phyloP scores from a whole-genome alignment of 2,888 invertebrate genomes.

The Scaptomyza cyrtandrae region DNA sequence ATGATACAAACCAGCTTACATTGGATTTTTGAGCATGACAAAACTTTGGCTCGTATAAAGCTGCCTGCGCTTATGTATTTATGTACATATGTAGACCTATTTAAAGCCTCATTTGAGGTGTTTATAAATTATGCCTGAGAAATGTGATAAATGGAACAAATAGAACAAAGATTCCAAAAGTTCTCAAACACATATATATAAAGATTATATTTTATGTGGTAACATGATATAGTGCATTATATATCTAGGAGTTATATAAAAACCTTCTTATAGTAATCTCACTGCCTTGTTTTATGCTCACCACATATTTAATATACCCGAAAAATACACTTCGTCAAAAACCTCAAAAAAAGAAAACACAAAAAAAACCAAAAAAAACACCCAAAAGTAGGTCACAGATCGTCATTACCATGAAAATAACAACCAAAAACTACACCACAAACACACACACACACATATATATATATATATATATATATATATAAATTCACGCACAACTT shows the following conservation, averaged over 20 bases:
- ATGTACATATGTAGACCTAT: not conserved
- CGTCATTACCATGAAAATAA: slow-evolving; percentile 38
- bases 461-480: not conserved
- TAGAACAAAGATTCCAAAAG: too few relatives aligned
- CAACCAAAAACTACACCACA: not conserved
- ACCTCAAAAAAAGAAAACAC: not conserved
- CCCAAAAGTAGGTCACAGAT: slow-evolving; percentile 63
- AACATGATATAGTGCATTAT: too few relatives aligned
- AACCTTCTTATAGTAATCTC: too few relatives aligned
- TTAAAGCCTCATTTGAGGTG: slow-evolving; percentile 13
- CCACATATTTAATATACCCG: not conserved
- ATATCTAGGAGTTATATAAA: too few relatives aligned
- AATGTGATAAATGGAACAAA: not conserved
- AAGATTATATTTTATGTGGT: too few relatives aligned
- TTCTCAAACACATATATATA: too few relatives aligned
- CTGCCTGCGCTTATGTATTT: not conserved
- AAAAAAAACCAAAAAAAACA: not conserved
- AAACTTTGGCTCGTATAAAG: slow-evolving; percentile 5
- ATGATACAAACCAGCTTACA: slow-evolving; percentile 72
- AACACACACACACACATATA: not conserved
- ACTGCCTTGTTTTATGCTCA: not conserved
- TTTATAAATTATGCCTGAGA: not conserved
- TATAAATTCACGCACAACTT: not conserved
- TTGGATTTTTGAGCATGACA: slow-evolving; percentile 48
- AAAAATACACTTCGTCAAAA: not conserved